Base-by-base conservation (phyloP, 2,888 invertebrate genomes). In the Euphydryas editha region DNA sequence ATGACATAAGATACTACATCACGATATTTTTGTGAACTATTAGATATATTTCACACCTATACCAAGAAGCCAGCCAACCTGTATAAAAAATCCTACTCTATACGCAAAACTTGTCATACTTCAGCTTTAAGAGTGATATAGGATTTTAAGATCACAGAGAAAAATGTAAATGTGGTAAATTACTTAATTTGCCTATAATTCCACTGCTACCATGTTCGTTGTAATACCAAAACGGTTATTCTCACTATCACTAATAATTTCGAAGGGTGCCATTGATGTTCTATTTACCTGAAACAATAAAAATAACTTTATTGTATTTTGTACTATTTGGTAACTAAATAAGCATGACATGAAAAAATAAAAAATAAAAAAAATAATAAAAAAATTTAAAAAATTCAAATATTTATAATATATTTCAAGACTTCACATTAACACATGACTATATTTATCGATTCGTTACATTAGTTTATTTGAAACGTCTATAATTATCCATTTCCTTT, bases 401-500 rank as follows among this genome's bases (percentile, higher is more conserved):
- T 15, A 42, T 39, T 20, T 39, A 42, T 57, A 39, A 37, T 37
- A 39, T 55, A 55, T 55, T 37, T 21, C 3, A 65, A 62, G 36
- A 67, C 65, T 37, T 54, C 60, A 59, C 44, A 62, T 68, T 65
- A 49, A 63, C 62, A 67, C 56, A 42, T n/a, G 49, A 63, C 18
- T 56, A 58, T 59, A 63, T 70, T 70, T 70, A 70, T 56, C 59
- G 62, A 72, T 70, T 69, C 67, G 72, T 62, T 67, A 68, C 72
- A 72, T 69, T 57, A 64, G 42, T 67, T 60, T 65, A 62, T 72
- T 69, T 55, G 68, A 65, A 56, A 67, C 59, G 44, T 59, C 44
- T 59, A 56, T 62, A 68, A 72, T 69, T 72, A 72, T 68, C 44
- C 44, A 64, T 72, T 69, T 71, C 72, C 71, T 66, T 65, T 60